Evolutionary conservation across 2,888 invertebrate genomes (phyloP).

Genomic region (Parascotia fuliginaria): DNA sequence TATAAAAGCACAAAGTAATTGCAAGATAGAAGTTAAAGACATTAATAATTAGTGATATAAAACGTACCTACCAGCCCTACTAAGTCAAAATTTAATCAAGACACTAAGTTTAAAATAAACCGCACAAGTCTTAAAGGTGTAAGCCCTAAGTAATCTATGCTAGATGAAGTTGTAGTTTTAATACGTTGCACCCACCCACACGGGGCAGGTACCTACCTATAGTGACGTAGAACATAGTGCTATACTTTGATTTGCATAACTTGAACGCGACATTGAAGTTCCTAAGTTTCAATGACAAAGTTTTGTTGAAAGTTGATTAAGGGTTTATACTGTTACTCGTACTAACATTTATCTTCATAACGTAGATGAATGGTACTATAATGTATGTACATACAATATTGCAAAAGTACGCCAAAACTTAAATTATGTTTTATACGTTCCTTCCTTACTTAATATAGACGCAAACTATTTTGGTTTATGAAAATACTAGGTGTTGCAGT

Average conservation of each 20-base stretch:
- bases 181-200: conserved; percentile 25
- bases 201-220: background rate
- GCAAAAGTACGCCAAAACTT: no score
- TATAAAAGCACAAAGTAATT: no score
- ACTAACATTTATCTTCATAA: background rate
- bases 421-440: no score
- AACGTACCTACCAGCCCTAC: no score
- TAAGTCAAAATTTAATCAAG: conserved; percentile 7
- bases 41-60: no score
- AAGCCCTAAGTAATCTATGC: conserved; percentile 7
- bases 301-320: conserved; percentile 10
- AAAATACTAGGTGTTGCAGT: no score
- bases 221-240: background rate
- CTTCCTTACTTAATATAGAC: no score
- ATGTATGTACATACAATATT: no score
- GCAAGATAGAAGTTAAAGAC: background rate
- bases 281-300: conserved; percentile 10
- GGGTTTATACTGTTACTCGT: background rate
- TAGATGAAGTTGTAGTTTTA: conserved; percentile 41
- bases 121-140: conserved; percentile 13
- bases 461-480: no score
- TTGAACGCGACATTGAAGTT: conserved; percentile 5
- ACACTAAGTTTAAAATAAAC: conserved; percentile 20
- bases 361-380: background rate
- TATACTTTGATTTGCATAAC: conserved; percentile 14